phyloP scores from a whole-genome alignment of 2,888 invertebrate species.

The Leistus spinibarbis region DNA sequence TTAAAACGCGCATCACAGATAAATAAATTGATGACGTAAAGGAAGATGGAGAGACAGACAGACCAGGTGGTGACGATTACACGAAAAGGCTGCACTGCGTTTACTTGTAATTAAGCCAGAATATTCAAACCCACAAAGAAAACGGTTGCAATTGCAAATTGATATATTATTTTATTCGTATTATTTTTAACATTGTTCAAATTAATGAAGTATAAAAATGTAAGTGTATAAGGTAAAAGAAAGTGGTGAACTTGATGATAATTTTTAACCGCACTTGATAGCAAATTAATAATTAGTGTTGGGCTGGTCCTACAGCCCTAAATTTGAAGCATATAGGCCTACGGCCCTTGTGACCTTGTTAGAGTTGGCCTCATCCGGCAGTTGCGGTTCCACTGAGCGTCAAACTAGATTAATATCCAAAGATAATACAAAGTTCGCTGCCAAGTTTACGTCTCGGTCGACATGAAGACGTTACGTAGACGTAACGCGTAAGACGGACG shows the following conservation, averaged over 20 bases:
- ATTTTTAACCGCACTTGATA: neutral
- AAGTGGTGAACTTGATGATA: too few relatives aligned
- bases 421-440: neutral
- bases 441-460: neutral
- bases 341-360: neutral
- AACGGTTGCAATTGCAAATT: too few relatives aligned
- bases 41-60: too few relatives aligned
- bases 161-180: neutral
- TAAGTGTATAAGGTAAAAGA: too few relatives aligned
- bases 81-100: neutral
- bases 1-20: neutral
- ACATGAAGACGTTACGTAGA: neutral
- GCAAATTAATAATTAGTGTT: neutral
- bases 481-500: too few relatives aligned
- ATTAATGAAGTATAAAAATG: too few relatives aligned
- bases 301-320: too few relatives aligned
- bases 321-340: neutral
- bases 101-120: neutral
- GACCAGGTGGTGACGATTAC: constrained; percentile 4
- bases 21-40: constrained; percentile 14
- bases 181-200: too few relatives aligned
- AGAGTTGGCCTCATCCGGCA: neutral
- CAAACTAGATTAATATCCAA: neutral
- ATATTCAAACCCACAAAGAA: neutral
- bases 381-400: neutral